Conservation (phyloP, 2,888 invertebrate species). For the Troides aeacus region DNA sequence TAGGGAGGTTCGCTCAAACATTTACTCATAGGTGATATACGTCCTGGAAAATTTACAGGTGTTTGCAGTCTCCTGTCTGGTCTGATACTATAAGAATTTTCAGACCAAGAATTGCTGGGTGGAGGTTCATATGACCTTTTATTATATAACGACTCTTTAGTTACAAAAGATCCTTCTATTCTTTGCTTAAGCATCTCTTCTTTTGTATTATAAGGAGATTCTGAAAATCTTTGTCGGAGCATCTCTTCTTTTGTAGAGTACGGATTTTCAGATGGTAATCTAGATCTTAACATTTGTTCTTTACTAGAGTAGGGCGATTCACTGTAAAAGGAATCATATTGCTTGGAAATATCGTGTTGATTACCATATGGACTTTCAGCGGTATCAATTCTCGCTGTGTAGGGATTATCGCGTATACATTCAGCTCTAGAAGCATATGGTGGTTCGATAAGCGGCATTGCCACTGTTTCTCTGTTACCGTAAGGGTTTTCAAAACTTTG, state of each 20-base stretch:
- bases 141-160: constrained; percentile 66
- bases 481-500: constrained; percentile 72
- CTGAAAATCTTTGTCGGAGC: constrained; percentile 73
- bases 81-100: constrained; percentile 64
- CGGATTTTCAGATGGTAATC: constrained; percentile 65
- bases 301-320: constrained; percentile 74
- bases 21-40: constrained; percentile 68
- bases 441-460: constrained; percentile 67
- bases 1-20: constrained; percentile 76
- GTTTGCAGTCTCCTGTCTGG: constrained; percentile 70
- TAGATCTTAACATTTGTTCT: constrained; percentile 68
- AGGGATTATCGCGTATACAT: constrained; percentile 45
- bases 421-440: constrained; percentile 58
- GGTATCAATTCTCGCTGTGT: constrained; percentile 43
- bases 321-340: constrained; percentile 58
- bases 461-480: constrained; percentile 62
- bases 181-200: constrained; percentile 74
- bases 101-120: constrained; percentile 65
- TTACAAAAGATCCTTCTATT: constrained; percentile 54
- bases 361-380: constrained; percentile 43
- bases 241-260: constrained; percentile 77
- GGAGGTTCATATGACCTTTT: constrained; percentile 74
- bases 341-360: constrained; percentile 51
- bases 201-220: constrained; percentile 75
- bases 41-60: constrained; percentile 62